A percentile compares a stretch with the other conserved stretches of the same genome.
phyloP scores from a whole-genome alignment of 2,113 vertebrate species.

The Sander vitreus region DNA sequence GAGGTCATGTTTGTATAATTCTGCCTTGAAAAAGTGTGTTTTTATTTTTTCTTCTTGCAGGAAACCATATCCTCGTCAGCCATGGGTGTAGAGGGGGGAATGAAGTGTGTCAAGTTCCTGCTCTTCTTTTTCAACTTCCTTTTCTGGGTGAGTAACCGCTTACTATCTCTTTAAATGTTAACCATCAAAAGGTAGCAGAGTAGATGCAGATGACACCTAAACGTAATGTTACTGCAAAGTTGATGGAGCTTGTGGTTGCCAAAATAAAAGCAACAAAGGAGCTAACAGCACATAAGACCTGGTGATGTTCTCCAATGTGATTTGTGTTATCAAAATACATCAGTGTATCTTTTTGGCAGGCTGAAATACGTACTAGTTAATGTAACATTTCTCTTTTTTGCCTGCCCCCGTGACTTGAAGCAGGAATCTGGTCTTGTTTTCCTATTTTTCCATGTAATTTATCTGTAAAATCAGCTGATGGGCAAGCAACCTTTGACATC shows the following conservation, averaged over 20 bases:
- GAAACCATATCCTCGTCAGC: constrained; percentile 43
- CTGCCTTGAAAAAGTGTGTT: not conserved
- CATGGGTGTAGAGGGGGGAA: constrained; percentile 89
- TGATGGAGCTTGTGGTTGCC: not conserved
- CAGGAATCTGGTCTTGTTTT: not conserved
- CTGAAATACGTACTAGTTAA: not conserved
- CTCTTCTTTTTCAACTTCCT: constrained; percentile 90
- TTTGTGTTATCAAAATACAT: not conserved
- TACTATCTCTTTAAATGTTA: not conserved
- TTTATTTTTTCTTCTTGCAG: constrained; percentile 26
- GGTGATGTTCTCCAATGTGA: not conserved
- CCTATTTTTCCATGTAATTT: not conserved
- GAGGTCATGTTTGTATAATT: not conserved
- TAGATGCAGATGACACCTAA: not conserved
- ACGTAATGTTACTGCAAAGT: not conserved
- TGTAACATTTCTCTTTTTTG: not conserved
- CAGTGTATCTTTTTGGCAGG: not conserved
- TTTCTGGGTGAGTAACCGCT: constrained; percentile 89
- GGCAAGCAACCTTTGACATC: not conserved
- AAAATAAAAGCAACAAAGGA: not conserved
- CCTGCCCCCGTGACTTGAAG: constrained; percentile 17
- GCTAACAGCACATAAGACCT: not conserved
- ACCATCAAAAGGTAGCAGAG: not conserved
- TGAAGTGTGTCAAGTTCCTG: constrained; percentile 89
- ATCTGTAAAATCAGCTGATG: constrained; percentile 45